These are phyloP conservation scores for Chaetodon trifasciatus DNA, from an alignment of 2,797 vertebrate genomes.

Conservation along the genomic window DNA sequence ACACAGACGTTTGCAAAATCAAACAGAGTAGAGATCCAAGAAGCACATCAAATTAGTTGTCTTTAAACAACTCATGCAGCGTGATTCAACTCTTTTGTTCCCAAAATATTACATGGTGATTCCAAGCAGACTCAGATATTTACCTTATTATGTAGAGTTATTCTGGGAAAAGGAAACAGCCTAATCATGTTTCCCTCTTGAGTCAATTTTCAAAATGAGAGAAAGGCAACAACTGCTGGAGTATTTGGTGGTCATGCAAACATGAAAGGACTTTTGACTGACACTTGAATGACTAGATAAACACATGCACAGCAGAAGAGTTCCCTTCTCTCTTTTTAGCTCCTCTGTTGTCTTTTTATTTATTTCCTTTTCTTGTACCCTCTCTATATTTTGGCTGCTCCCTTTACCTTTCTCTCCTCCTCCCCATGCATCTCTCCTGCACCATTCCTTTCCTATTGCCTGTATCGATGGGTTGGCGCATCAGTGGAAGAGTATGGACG, in stretches of 20 bases:
- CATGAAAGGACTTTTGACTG: constrained; percentile 17
- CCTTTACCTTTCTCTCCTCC: constrained; percentile 14
- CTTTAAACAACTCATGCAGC: constrained; percentile 14
- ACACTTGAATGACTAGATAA: constrained; percentile 10
- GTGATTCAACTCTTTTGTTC: constrained; percentile 9
- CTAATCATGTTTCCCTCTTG: constrained; percentile 8
- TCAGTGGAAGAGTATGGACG: constrained; percentile 74
- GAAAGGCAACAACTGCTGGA: background rate
- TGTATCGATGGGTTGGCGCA: constrained; percentile 72
- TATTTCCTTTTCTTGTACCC: background rate
- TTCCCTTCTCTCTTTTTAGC: background rate
- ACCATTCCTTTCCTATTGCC: constrained; percentile 32
- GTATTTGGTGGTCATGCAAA: constrained; percentile 17
- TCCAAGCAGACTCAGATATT: constrained; percentile 23
- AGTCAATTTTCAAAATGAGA: constrained; percentile 19
- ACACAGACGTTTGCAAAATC: background rate
- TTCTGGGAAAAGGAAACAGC: background rate
- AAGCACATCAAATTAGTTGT: background rate
- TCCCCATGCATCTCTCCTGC: constrained; percentile 3
- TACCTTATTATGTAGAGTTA: constrained; percentile 11
- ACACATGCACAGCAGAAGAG: background rate
- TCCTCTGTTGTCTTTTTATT: background rate
- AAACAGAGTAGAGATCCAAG: background rate
- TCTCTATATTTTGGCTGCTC: constrained; percentile 4
- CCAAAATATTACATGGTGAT: constrained; percentile 4